A percentile compares a stretch with the other conserved stretches of the same genome.
These are phyloP conservation scores for Lagopus muta DNA, from an alignment of 2,113 vertebrate species.

Conservation along the genomic window DNA sequence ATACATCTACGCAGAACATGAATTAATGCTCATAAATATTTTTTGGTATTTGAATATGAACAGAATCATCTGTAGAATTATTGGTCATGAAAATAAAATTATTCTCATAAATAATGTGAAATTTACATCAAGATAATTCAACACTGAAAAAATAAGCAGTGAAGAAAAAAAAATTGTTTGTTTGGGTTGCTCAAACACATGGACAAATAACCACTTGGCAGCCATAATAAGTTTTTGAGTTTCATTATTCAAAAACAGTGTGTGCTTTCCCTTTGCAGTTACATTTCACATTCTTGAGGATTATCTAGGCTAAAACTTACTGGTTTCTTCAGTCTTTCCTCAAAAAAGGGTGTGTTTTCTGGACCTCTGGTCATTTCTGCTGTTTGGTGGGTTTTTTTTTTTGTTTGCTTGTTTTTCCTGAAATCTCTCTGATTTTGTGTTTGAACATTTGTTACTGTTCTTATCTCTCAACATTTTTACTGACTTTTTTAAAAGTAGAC, in stretches of 20 bases:
- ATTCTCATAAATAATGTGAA: not conserved
- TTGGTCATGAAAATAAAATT: not conserved
- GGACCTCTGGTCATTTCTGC: not conserved
- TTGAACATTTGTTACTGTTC: not conserved
- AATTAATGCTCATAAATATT: not conserved
- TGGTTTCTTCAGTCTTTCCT: not conserved
- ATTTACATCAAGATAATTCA: not conserved
- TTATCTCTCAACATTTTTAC: not conserved
- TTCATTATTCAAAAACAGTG: not conserved
- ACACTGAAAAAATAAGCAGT: not conserved
- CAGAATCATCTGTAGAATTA: not conserved
- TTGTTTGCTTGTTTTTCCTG: not conserved
- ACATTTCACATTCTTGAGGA: not conserved
- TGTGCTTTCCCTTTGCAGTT: not conserved
- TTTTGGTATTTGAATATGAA: not conserved
- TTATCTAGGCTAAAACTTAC: not conserved
- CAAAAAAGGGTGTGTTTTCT: not conserved
- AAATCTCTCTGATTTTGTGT: not conserved
- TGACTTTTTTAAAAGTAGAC: not conserved
- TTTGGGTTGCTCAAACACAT: not conserved
- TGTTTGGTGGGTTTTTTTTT: not conserved
- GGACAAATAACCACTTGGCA: not conserved
- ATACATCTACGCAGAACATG: not conserved
- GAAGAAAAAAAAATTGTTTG: not conserved
- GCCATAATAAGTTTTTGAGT: not conserved